Base-by-base conservation (phyloP, 2,888 invertebrate genomes). In the Pristionchus maxplancki region DNA sequence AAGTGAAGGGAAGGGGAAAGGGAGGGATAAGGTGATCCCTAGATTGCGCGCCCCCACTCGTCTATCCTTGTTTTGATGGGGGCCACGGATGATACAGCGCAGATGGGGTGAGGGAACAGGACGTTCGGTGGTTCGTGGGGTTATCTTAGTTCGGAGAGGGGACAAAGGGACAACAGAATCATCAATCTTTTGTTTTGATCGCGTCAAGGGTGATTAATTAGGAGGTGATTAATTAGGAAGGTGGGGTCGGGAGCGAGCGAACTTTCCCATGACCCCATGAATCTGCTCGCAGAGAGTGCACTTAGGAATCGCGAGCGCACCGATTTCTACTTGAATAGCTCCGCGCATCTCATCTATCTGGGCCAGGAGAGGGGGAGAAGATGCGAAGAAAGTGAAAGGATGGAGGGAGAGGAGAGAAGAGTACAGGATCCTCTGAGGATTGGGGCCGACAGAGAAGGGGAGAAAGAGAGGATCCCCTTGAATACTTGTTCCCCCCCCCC, bases 401-500 rank as follows among this genome's bases (percentile, higher is more conserved):
- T 40, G 88, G 58, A 40, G 62, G 81, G 74, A 58, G 37, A 53
- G 44, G 40, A 58, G 71, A 81, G 81, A 62, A 81, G 81, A 88
- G 81, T 44, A 62, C 58, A 71, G 78, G 34, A 78, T 78, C 78
- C 81, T 34, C 34, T 40, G 78, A 74, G 88, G 71, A 62, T 78
- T 48, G 64, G 81, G 62, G 88, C 40, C 37, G 78, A 78, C 5
- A 24, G 71, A 20, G 44, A 11, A 24, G 87, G 31, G 78, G 64
- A 50, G 67, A 86, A n/a, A 34, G 87, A n/a, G 50, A n/a, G 20
- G 50, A 50, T 40, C 85, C 64, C 37, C 85, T 85, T 48, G 85
- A 85, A 85, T 85, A 85, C 85, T 85, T 85, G 85, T 48, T 85
- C 48, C 85, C 40, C 44, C 50, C 24, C 83, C 58, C 34, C 82